These are phyloP conservation scores for Sinocyclocheilus anophthalmus DNA, from an alignment of 2,113 vertebrate species.

Conservation along the genomic window DNA sequence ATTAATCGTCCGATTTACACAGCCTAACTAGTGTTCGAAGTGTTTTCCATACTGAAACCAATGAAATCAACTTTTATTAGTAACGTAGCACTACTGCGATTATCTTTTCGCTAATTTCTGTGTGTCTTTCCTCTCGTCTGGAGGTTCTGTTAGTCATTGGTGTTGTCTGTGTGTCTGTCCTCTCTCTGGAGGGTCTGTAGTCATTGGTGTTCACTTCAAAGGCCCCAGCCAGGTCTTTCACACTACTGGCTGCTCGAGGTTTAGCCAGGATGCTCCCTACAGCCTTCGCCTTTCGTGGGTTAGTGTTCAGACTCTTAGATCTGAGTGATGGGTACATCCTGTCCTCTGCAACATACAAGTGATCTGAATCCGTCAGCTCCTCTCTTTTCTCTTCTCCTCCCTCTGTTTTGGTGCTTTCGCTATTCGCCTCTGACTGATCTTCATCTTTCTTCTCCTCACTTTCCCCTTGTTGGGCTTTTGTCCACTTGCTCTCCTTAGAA, in stretches of 20 bases:
- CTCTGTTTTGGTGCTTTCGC: neutral
- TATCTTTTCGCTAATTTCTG: neutral
- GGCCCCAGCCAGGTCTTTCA: slow-evolving; percentile 74
- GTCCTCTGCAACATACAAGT: slow-evolving; percentile 71
- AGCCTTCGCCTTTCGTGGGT: slow-evolving; percentile 71
- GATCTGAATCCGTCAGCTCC: slow-evolving; percentile 49
- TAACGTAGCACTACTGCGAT: neutral
- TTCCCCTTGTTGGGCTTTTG: slow-evolving; percentile 64
- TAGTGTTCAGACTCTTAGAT: slow-evolving; percentile 85
- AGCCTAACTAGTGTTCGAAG: neutral
- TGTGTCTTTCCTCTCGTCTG: too few species aligned
- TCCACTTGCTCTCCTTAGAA: neutral
- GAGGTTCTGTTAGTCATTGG: too few species aligned
- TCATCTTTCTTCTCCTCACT: slow-evolving; percentile 53
- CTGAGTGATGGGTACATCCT: slow-evolving; percentile 70
- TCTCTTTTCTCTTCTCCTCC: slow-evolving; percentile 45
- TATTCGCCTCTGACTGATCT: slow-evolving; percentile 53
- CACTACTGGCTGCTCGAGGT: slow-evolving; percentile 77
- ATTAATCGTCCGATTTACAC: too few species aligned
- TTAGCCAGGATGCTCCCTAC: slow-evolving; percentile 71
- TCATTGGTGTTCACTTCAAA: slow-evolving; percentile 69
- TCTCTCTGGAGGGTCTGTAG: neutral
- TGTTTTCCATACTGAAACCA: neutral
- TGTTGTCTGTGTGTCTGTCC: slow-evolving; percentile 55
- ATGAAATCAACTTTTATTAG: neutral